phyloP scores from a whole-genome alignment of 2,888 invertebrate genomes.

The Sialis lutaria region DNA sequence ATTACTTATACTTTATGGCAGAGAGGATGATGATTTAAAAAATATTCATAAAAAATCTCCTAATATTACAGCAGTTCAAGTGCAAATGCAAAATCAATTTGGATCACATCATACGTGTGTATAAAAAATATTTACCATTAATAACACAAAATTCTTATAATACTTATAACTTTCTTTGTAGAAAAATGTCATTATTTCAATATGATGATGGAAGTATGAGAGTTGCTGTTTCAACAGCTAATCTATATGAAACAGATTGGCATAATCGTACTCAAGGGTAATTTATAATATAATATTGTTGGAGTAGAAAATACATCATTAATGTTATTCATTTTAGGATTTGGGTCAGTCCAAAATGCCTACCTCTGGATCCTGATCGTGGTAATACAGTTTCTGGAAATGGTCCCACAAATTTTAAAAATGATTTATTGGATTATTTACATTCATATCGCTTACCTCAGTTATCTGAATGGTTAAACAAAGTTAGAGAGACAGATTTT shows the following conservation, averaged over 20 bases:
- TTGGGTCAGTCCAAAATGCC: slow-evolving; percentile 77
- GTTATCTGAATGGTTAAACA: slow-evolving; percentile 53
- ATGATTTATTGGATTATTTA: slow-evolving; percentile 58
- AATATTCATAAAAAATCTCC: slow-evolving; percentile 35
- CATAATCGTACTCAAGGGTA: slow-evolving; percentile 84
- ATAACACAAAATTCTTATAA: not conserved
- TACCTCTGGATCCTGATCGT: slow-evolving; percentile 36
- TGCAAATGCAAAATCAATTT: slow-evolving; percentile 59
- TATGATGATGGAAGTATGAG: slow-evolving; percentile 69
- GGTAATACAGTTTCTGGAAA: slow-evolving; percentile 44
- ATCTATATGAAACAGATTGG: slow-evolving; percentile 86
- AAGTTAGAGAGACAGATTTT: slow-evolving; percentile 65
- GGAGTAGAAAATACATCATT: not conserved
- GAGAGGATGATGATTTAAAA: slow-evolving; percentile 36
- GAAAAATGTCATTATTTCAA: slow-evolving; percentile 74
- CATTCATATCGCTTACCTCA: slow-evolving; percentile 49
- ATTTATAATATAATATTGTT: slow-evolving; percentile 10
- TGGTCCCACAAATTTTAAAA: slow-evolving; percentile 69
- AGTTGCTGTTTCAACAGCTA: slow-evolving; percentile 81
- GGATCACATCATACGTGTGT: slow-evolving; percentile 78
- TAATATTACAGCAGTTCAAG: slow-evolving; percentile 44
- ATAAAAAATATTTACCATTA: slow-evolving; percentile 1
- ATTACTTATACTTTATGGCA: slow-evolving; percentile 61
- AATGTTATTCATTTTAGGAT: slow-evolving; percentile 31
- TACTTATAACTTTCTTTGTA: slow-evolving; percentile 20